A percentile compares a stretch with the other conserved stretches of the same genome.
phyloP scores from a whole-genome alignment of 2,888 invertebrate genomes.

The Elmis aenea region DNA sequence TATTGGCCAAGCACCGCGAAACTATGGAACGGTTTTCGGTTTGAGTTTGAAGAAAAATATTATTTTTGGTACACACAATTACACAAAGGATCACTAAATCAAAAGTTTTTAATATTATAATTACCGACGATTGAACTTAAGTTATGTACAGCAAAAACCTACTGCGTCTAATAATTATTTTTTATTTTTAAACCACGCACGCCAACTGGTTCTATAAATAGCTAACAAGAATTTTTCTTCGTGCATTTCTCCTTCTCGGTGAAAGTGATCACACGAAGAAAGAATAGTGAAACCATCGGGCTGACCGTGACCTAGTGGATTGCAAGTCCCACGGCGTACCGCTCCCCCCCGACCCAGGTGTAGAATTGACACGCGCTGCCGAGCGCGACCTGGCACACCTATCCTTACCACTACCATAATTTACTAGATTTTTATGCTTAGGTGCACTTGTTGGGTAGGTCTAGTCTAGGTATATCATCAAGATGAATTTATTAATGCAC shows the following conservation, averaged over 20 bases:
- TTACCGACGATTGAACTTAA: too few species aligned
- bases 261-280: slow-evolving; percentile 18
- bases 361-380: slow-evolving; percentile 17
- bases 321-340: slow-evolving; percentile 2
- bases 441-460: slow-evolving; percentile 5
- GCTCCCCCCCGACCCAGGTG: slow-evolving; percentile 5
- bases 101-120: too few species aligned
- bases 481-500: slow-evolving; percentile 4
- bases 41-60: too few species aligned
- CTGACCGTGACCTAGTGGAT: slow-evolving; percentile 20
- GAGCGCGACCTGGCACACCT: slow-evolving; percentile 22
- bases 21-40: too few species aligned
- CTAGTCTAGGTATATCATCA: too few species aligned
- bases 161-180: background rate
- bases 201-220: too few species aligned
- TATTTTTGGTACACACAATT: too few species aligned
- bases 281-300: slow-evolving; percentile 17
- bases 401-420: slow-evolving; percentile 12
- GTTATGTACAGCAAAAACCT: too few species aligned
- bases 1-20: too few species aligned
- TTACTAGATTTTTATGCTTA: slow-evolving; percentile 8
- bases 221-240: too few species aligned
- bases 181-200: slow-evolving; percentile 1
- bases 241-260: slow-evolving; percentile 6
- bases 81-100: too few species aligned